Evolutionary conservation across 2,888 invertebrate genomes (phyloP), one percentile per base, ranked within the genome.

Genomic region (Galeopsomyia nigrocyanea): DNA sequence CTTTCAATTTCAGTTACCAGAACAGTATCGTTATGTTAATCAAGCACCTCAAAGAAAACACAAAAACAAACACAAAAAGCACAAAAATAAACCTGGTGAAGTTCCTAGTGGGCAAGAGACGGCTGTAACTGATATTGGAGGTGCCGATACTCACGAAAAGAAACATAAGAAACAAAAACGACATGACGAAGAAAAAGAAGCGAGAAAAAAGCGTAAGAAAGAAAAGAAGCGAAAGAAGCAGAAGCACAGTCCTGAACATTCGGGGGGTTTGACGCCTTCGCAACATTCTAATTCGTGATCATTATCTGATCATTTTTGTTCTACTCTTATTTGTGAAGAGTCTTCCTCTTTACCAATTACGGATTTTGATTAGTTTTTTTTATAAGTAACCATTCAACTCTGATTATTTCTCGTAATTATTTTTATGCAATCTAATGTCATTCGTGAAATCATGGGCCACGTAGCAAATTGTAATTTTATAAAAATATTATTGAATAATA

Each of bases 151-250:
- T 19, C 96, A 96, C 81, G 97, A 97, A 83, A 97, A 96, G 90
- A 97, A 97, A 85, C 96, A 96, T 87, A 97, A 96, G 89, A 97
- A 96, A 85, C 95, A 96, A 82, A 96, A 96, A 85, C 89, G 96
- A 50, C 96, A 96, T 80, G 96, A 97, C 80, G 97, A 97, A 78
- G 96, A 97, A 80, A 96, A 96, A 82, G 96, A 97, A 82, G 86
- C 86, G 10, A 90, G 96, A 49, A 96, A 95, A 88, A 97, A 96
- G 86, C 89, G 96, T 82, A 97, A 96, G 91, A 97, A 97, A 88
- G 96, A 97, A 83, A 97, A 97, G 87, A 97, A 97, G 82, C 90
- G 96, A 80, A 97, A 97, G 91, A 97, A 97, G 86, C 95, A 96
- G 82, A 95, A 95, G 82, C 96, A 96, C 86, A 96, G 95, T 84